Evolutionary conservation across 2,888 invertebrate genomes (phyloP), one percentile per base, ranked within the genome.

Genomic region (Aleiodes alternator): DNA sequence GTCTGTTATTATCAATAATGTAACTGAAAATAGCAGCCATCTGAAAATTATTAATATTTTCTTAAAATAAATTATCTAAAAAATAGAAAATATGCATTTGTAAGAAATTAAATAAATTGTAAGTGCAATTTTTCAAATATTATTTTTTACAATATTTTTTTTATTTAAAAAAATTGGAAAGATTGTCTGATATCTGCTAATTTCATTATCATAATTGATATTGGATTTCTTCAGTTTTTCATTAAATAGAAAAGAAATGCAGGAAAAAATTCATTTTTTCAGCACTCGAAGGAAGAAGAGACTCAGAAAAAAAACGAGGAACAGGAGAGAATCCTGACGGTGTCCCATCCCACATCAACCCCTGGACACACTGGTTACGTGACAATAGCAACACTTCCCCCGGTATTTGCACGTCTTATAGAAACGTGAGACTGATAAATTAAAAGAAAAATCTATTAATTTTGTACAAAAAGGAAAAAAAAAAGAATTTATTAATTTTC

Each of bases 351-450:
- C 7, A 87, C 91, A 77, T 92, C 92, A 80, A 93, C 94, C 85
- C 95, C 97, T 0, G 98, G 98, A 0, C 99, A 99, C 90, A 99
- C 99, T 7, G 99, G 99, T 3, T 99, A 96, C 90, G 92, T 99
- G 79, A 99, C 98, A 14, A 96, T 97, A 87, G 98, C 98, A 4
- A 96, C 98, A 0, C 90, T 97, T 69, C 96, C 95, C 9, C 95
- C 95, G 0, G 77, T 90, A 9, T 92, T 91, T 91, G 86, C 91
- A 81, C 89, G 92, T 80, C 57, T 80, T 76, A 34, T 73, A 56
- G 76, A 43, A 23, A 48, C 64, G 43, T 64, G 48, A 61, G 38
- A 61, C 72, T 14, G 69, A 80, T 70, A 78, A 76, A 70, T 64
- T 59, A 43, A 72, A 4, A 69, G 66, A 66, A 71, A 69, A 48